phyloP scores from a whole-genome alignment of 2,113 vertebrate species.

The Dipodomys stephensi region DNA sequence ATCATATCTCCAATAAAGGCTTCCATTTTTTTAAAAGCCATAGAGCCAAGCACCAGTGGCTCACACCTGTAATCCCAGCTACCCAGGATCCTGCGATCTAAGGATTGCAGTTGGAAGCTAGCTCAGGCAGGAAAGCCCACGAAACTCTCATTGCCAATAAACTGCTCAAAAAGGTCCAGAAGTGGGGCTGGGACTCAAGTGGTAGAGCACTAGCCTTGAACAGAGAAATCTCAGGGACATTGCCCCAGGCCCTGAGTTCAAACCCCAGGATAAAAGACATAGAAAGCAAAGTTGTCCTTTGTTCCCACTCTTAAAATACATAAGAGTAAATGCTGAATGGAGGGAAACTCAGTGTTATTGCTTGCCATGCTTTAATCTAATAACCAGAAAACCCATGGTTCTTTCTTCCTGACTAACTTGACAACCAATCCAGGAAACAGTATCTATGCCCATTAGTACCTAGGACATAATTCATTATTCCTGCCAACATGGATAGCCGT shows the following conservation, averaged over 20 bases:
- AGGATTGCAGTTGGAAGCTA: too few relatives aligned
- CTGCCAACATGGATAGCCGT: neutral
- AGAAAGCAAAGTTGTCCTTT: neutral
- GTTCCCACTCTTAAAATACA: neutral
- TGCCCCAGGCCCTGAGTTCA: too few relatives aligned
- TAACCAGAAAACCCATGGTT: neutral
- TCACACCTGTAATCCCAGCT: too few relatives aligned
- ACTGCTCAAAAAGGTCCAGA: too few relatives aligned
- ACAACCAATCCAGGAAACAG: neutral
- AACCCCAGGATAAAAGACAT: neutral
- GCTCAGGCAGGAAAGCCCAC: too few relatives aligned
- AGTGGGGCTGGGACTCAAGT: too few relatives aligned
- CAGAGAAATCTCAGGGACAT: too few relatives aligned
- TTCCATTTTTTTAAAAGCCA: neutral
- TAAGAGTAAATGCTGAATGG: neutral
- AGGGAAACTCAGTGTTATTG: neutral
- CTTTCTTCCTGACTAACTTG: neutral
- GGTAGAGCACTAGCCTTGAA: too few relatives aligned
- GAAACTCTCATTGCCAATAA: too few relatives aligned
- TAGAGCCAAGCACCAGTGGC: too few relatives aligned
- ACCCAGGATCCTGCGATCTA: too few relatives aligned
- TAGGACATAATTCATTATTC: neutral
- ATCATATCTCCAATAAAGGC: conserved; percentile 3
- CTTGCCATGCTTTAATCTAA: neutral
- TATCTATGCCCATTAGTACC: too few relatives aligned